Base-by-base conservation (phyloP, 2,888 invertebrate species). In the Lordiphosa fenestrarum region DNA sequence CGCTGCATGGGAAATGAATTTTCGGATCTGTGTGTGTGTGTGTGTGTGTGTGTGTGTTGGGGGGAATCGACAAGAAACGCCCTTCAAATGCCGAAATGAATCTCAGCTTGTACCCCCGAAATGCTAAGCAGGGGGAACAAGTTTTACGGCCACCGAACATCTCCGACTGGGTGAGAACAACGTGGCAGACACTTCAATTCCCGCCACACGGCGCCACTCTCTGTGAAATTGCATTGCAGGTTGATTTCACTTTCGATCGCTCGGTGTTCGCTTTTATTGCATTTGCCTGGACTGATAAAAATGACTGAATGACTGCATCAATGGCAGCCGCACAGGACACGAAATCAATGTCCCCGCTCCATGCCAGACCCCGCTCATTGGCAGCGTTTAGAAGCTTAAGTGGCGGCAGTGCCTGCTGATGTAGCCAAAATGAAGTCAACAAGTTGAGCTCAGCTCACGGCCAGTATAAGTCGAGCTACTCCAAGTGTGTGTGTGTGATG, bases 231-330 rank as follows among this genome's bases (percentile, higher is more conserved):
- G 62, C 62, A 60, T 53, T 60, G 48, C 53, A 60, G 49, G 60
- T 60, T 53, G 53, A 62, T 53, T 59, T 60, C 56, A 55, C 35
- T 41, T 39, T 41, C 37, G 38, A 15, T 56, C 12, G 19, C 39
- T 25, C 23, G 23, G 23, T 23, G 38, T 15, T 23, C 21, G 23
- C 23, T 23, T 23, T 23, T 23, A 76, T 80, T 73, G 80, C 80
- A 73, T 76, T 80, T 71, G 52, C 69, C 52, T 64, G 63, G 64
- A 30, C 73, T 77, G 81, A 77, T 77, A 77, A 80, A 80, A 80
- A 73, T 76, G 73, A 80, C 71, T 80, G 73, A 80, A 73, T 80
- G 77, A 77, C 69, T 76, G 68, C 77, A 71, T 73, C 68, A 64
- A 60, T 63, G 69, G 42, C 68, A 66, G 60, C 57, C 49, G 53